phyloP scores from a whole-genome alignment of 2,888 invertebrate species.

The Phaedon cochleariae region DNA sequence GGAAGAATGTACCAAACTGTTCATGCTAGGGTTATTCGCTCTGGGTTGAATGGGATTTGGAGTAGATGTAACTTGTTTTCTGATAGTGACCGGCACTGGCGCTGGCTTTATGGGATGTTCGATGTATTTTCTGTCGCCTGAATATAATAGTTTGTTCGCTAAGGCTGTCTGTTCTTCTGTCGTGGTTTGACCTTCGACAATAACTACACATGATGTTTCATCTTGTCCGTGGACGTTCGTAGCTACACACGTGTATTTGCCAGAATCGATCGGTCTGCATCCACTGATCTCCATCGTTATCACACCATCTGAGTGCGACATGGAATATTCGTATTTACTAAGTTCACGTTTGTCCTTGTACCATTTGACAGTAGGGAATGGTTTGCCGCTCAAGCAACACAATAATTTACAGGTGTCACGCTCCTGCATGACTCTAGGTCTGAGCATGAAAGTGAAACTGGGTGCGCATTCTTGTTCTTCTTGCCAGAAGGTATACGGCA shows the following conservation, averaged over 20 bases:
- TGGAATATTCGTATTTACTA: constrained; percentile 88
- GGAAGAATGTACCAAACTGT: constrained; percentile 61
- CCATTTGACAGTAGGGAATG: constrained; percentile 92
- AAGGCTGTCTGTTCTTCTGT: constrained; percentile 84
- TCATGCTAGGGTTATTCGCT: constrained; percentile 50
- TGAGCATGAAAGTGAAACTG: constrained; percentile 96
- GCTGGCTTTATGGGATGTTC: constrained; percentile 85
- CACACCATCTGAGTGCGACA: constrained; percentile 93
- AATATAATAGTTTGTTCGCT: constrained; percentile 88
- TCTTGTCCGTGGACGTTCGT: constrained; percentile 93
- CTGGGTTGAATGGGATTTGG: constrained; percentile 58
- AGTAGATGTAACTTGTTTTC: constrained; percentile 63
- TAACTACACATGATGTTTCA: constrained; percentile 94
- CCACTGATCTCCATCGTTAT: constrained; percentile 96
- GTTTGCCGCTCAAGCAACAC: constrained; percentile 95
- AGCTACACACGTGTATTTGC: constrained; percentile 94
- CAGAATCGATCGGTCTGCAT: constrained; percentile 94
- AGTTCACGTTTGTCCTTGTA: constrained; percentile 93
- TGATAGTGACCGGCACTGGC: constrained; percentile 76
- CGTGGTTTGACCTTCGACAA: constrained; percentile 86
- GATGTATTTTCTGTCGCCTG: constrained; percentile 88
- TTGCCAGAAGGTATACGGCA: constrained; percentile 90
- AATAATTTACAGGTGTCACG: constrained; percentile 97
- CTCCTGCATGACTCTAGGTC: constrained; percentile 97
- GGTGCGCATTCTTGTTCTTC: constrained; percentile 94